Evolutionary conservation across 1,140 invertebrate genomes (phyloP), one percentile per base, ranked within the genome.

Genomic region (Protaetia brevitarsis): DNA sequence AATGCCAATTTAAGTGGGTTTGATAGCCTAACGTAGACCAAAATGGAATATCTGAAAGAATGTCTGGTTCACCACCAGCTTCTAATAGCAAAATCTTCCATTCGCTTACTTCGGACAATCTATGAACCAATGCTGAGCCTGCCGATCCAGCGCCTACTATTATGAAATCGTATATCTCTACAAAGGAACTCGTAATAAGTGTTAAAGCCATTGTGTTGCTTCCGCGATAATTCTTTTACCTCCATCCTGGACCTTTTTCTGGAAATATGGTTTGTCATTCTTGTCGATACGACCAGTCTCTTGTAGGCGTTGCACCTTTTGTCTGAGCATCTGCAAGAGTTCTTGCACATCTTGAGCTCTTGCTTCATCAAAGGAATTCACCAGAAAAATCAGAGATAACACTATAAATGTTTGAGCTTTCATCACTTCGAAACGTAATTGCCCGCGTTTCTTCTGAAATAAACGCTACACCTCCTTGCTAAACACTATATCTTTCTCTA

Each of bases 101-200:
- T 64, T 89, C 80, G 70, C 85, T 83, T 11, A 91, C 81, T 76
- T 92, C 90, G 7, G 87, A 87, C 2, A 92, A 74, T 11, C 89
- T 81, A 78, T 90, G 96, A 0, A 94, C 94, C 11, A 97, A 79
- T n/a, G 96, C 94, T 3, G 91, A 86, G 26, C 88, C 88, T 69
- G 94, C 92, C 0, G 94, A 96, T 3, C 95, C 95, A 1, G 88
- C 93, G 0, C 96, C 96, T 26, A 97, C 87, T 67, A 92, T 80
- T 57, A 94, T 90, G 68, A 93, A 93, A 76, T 93, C 90, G 69
- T 92, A 94, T 16, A 19, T 31, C 4, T 62, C 59, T 62, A 23
- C 4, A 36, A 29, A 1, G 8, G 2, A 29, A 29, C 13, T 4
- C 5, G 2, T 5, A 26, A 59, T 26, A 28, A 5, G 4, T 2